Base-by-base conservation (phyloP, 2,888 invertebrate genomes). In the Euspilapteryx auroguttella region DNA sequence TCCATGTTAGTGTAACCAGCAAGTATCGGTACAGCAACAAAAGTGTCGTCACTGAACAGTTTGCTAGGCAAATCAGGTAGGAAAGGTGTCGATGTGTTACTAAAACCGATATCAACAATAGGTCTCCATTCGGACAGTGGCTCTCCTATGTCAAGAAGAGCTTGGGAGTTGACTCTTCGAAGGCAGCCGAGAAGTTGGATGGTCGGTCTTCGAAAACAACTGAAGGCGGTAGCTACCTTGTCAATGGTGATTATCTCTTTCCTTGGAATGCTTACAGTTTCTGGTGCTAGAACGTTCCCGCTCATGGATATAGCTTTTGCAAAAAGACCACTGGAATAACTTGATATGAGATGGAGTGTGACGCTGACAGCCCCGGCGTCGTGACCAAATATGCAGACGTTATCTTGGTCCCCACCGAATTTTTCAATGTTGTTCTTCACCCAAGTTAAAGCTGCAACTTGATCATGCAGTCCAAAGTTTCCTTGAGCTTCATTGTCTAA, bases 1-100 rank as follows among this genome's bases (percentile, higher is more conserved):
- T 91, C 91, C 85, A 89, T 90, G 40, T 86, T 84, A 0, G 90
- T 89, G 41, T 83, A 89, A 1, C 89, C 89, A n/a, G 83, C 79
- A 39, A 91, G 54, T 9, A 89, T 45, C 0, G 90, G 89, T 1
- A 89, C 83, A 30, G 85, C 81, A 32, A 81, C 77, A 36, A 81
- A 82, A 15, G 77, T 75, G 7, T 82, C 85, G 29, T 65, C 73
- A 37, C 80, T 79, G 33, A 87, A 81, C 28, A 82, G 55, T 38
- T 68, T 78, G 33, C 71, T 79, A 0, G 89, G 89, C 28, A 80
- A 66, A 39, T 83, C 85, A 17, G 85, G 73, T 24, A 91, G 58
- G 46, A 90, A 88, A 0, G 82, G 76, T 17, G 79, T 78, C 0
- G 81, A 78, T 12, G 78, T 77, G 40, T 87, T 89, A 29, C 82